phyloP scores from a whole-genome alignment of 1,140 invertebrate species.

The Triops longicaudatus region DNA sequence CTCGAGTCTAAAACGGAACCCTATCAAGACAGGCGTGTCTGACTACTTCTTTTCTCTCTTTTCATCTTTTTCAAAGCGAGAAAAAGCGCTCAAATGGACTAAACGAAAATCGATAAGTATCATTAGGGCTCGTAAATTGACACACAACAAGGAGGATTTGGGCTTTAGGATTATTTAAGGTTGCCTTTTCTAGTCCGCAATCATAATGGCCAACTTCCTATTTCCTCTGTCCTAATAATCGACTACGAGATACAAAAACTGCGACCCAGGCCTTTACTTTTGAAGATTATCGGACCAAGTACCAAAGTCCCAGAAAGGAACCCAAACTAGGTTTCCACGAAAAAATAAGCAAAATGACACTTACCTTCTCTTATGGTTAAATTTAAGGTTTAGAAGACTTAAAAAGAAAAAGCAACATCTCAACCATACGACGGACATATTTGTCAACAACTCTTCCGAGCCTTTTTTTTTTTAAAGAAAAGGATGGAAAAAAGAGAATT shows the following conservation, averaged over 20 bases:
- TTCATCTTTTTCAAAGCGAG: not conserved
- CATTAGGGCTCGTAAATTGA: constrained; percentile 3
- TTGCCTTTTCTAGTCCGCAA: not conserved
- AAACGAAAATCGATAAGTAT: constrained; percentile 13
- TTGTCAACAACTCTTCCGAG: not conserved
- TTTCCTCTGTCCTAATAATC: not conserved
- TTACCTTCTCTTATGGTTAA: too few relatives aligned
- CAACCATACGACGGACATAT: not conserved
- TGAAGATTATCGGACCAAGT: not conserved
- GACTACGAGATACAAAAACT: not conserved
- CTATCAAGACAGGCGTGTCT: constrained; percentile 6
- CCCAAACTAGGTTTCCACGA: not conserved
- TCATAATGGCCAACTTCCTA: not conserved
- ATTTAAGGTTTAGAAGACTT: too few relatives aligned
- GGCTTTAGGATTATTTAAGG: not conserved
- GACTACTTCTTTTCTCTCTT: not conserved
- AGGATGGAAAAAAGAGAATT: not conserved
- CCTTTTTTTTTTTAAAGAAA: not conserved
- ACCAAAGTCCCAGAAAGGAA: not conserved
- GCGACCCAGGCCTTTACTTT: not conserved
- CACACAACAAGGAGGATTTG: not conserved
- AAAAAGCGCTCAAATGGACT: not conserved
- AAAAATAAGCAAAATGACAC: too few relatives aligned
- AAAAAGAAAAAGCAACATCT: not conserved
- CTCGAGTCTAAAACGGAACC: not conserved